phyloP scores from a whole-genome alignment of 2,797 vertebrate genomes.

The Helicolenus hilgendorfi region DNA sequence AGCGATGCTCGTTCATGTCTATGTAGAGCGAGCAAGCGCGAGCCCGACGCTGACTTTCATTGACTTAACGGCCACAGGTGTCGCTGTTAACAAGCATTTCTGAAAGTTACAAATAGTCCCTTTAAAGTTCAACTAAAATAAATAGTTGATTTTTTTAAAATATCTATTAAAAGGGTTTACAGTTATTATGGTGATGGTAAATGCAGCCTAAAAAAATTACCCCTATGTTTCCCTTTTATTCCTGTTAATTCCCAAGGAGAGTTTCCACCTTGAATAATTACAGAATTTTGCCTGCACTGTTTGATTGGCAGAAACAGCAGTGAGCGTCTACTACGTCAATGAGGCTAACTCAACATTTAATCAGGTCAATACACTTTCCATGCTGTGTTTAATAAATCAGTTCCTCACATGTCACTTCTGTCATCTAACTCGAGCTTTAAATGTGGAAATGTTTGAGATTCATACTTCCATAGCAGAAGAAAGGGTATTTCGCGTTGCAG shows the following conservation, averaged over 20 bases:
- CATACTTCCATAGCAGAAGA: conserved; percentile 11
- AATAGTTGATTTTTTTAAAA: not conserved
- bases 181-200: not conserved
- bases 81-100: no score
- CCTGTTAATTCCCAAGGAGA: not conserved
- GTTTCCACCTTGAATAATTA: not conserved
- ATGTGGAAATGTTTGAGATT: not conserved
- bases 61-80: no score
- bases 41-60: no score
- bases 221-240: not conserved
- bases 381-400: not conserved
- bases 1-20: no score
- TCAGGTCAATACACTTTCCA: not conserved
- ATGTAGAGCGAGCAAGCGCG: no score
- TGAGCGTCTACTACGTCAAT: not conserved
- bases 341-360: not conserved
- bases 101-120: no score
- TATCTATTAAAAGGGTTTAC: not conserved
- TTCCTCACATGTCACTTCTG: not conserved
- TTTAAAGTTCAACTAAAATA: not conserved
- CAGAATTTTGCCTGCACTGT: not conserved
- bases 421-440: not conserved
- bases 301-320: not conserved
- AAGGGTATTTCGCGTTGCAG: not conserved
- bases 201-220: not conserved